These are phyloP conservation scores for Artibeus lituratus DNA, from an alignment of 2,797 vertebrate genomes.

Conservation along the genomic window DNA sequence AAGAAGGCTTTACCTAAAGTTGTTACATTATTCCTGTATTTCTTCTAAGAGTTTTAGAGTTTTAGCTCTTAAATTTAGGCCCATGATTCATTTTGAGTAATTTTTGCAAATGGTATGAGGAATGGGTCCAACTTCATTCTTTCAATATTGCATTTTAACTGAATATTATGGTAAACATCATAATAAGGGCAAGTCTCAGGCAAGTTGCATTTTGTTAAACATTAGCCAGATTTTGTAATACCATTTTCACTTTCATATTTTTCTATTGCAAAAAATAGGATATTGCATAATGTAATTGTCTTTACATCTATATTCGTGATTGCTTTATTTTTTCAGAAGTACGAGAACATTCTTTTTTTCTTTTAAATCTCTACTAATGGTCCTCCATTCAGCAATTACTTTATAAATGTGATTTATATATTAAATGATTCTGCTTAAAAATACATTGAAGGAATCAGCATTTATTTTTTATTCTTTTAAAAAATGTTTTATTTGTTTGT, in stretches of 20 bases:
- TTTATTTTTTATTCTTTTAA: not conserved
- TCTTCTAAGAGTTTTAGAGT: not conserved
- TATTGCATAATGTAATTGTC: not conserved
- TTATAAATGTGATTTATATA: slow-evolving; percentile 13
- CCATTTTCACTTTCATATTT: not conserved
- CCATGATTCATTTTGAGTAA: not conserved
- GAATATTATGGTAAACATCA: not conserved
- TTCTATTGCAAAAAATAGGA: not conserved
- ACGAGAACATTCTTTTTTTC: not conserved
- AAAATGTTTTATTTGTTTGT: too few relatives aligned
- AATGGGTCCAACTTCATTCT: not conserved
- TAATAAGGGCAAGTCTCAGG: not conserved
- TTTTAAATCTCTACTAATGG: not conserved
- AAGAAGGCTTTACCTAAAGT: not conserved
- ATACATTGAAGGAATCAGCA: not conserved
- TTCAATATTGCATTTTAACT: not conserved
- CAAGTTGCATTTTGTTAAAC: not conserved
- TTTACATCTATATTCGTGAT: not conserved
- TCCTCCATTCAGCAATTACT: not conserved
- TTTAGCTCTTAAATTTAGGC: not conserved
- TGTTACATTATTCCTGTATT: not conserved
- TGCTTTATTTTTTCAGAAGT: slow-evolving; percentile 28
- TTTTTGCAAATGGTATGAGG: not conserved
- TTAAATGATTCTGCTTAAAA: not conserved
- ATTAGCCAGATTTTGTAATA: not conserved